phyloP scores from a whole-genome alignment of 2,113 vertebrate genomes.

The Heterotis niloticus region DNA sequence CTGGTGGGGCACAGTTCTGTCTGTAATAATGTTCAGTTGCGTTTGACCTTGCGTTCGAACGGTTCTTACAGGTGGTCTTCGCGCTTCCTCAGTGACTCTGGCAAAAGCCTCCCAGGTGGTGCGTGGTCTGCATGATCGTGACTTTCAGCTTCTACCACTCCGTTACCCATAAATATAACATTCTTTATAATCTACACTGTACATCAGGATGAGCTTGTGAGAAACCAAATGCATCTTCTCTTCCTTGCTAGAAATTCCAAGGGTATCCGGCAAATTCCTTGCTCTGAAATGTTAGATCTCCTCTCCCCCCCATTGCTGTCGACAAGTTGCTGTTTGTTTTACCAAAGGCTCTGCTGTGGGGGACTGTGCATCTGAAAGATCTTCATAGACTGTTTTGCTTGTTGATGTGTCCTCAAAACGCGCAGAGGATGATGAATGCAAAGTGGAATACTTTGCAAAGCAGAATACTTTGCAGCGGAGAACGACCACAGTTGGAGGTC shows the following conservation, averaged over 20 bases:
- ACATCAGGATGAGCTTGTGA: no score
- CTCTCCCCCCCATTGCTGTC: background rate
- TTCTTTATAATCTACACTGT: background rate
- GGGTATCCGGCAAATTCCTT: slow-evolving; percentile 22
- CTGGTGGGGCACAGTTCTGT: slow-evolving; percentile 11
- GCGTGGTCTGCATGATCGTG: background rate
- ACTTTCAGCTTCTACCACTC: background rate
- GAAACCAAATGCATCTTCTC: background rate
- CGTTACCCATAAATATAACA: background rate
- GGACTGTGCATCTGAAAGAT: background rate
- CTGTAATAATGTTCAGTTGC: background rate
- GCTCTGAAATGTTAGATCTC: slow-evolving; percentile 8
- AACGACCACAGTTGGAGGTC: background rate
- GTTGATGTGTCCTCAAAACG: background rate
- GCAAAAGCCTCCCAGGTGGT: background rate
- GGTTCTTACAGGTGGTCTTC: background rate
- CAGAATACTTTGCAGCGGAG: background rate
- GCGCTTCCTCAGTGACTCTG: background rate
- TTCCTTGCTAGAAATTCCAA: slow-evolving; percentile 13
- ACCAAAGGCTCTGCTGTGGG: background rate
- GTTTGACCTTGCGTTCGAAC: background rate
- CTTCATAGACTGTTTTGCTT: background rate
- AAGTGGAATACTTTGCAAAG: background rate
- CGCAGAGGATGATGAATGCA: no score
- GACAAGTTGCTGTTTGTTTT: background rate